Conservation (phyloP, 2,797 vertebrate species). For the Lateolabrax maculatus region DNA sequence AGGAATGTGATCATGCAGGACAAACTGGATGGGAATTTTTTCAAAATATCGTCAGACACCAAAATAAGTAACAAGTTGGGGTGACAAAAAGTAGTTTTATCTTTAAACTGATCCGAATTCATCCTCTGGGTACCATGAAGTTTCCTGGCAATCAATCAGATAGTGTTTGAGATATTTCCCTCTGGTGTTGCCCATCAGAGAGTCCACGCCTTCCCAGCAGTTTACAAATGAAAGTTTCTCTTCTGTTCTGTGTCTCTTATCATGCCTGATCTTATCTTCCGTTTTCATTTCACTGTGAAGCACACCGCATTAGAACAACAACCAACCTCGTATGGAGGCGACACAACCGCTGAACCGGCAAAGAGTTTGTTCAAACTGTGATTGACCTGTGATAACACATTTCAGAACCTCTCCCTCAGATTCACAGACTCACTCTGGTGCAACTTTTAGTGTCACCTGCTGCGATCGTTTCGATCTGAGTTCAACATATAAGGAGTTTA, state of each 20-base stretch:
- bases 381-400: neutral
- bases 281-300: neutral
- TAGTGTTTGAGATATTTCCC: no score
- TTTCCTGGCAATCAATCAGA: neutral
- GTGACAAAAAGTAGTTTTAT: neutral
- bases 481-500: neutral
- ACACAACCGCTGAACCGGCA: neutral
- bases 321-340: accelerated
- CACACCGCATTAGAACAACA: neutral
- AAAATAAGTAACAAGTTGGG: neutral
- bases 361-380: neutral
- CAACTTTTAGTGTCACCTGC: neutral
- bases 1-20: neutral
- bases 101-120: neutral
- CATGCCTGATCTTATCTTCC: conserved; percentile 15
- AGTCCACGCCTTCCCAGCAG: neutral
- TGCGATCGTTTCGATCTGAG: neutral
- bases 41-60: no score
- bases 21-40: neutral
- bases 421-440: neutral
- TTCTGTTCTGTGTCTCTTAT: conserved; percentile 7
- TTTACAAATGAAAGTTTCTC: neutral
- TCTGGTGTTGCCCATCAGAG: neutral
- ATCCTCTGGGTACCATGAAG: neutral
- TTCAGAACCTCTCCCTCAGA: neutral